These are phyloP conservation scores for Drosophila niveifrons DNA, from an alignment of 2,888 invertebrate genomes.

Conservation along the genomic window DNA sequence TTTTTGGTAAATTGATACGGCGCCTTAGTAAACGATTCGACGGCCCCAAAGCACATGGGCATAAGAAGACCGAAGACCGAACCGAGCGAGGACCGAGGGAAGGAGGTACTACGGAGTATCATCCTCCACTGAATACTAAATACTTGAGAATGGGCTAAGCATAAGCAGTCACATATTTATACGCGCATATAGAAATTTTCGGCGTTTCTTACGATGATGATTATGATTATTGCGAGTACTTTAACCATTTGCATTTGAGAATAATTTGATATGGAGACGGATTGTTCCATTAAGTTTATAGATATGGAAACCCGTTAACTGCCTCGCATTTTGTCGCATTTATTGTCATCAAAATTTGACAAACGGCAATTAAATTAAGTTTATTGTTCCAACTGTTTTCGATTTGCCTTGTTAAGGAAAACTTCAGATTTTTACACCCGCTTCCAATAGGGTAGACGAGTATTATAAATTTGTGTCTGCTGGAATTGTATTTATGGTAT, in stretches of 20 bases:
- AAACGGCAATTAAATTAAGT: not conserved
- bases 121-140: conserved; percentile 35
- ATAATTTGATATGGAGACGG: conserved; percentile 38
- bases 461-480: no score
- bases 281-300: conserved; percentile 31
- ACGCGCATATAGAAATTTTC: not conserved
- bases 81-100: not conserved
- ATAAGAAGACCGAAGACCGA: not conserved
- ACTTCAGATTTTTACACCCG: no score
- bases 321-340: conserved; percentile 30
- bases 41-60: conserved; percentile 25
- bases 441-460: no score
- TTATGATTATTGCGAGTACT: conserved; percentile 64
- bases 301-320: conserved; percentile 20
- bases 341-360: not conserved
- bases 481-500: no score
- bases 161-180: conserved; percentile 3
- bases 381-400: not conserved
- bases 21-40: conserved; percentile 68
- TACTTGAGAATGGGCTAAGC: conserved; percentile 9
- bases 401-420: not conserved
- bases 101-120: conserved; percentile 6
- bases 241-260: conserved; percentile 64
- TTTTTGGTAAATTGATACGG: conserved; percentile 76
- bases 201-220: conserved; percentile 46